phyloP scores from a whole-genome alignment of 2,113 vertebrate genomes.

The Recurvirostra avosetta region DNA sequence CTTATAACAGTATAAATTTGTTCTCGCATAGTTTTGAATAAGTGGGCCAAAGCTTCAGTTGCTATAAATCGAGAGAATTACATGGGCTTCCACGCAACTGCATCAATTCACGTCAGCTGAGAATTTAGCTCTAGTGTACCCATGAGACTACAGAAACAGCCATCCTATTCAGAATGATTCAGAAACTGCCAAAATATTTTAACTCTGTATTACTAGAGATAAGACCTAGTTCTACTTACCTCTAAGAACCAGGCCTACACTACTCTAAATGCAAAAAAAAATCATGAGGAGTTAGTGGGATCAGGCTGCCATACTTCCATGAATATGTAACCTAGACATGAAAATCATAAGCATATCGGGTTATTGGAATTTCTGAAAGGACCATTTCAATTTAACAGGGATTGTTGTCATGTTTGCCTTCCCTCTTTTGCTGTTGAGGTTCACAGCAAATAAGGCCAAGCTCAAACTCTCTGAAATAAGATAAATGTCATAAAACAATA shows the following conservation, averaged over 20 bases:
- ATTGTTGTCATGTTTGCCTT: neutral
- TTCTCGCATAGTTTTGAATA: neutral
- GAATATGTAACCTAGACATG: neutral
- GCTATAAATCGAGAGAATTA: neutral
- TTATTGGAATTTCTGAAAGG: neutral
- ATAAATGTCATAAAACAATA: neutral
- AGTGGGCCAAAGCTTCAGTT: neutral
- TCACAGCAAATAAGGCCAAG: neutral
- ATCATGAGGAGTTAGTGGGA: neutral
- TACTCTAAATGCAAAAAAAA: neutral
- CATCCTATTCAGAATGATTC: neutral
- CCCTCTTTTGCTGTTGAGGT: neutral
- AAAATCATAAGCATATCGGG: neutral
- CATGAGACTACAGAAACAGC: neutral
- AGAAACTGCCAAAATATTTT: neutral
- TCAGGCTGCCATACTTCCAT: neutral
- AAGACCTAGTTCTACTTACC: neutral
- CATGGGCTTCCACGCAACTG: neutral
- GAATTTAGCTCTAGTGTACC: neutral
- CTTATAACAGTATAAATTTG: neutral
- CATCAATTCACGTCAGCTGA: neutral
- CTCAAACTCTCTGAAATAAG: neutral
- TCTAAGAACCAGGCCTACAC: neutral
- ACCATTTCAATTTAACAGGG: neutral
- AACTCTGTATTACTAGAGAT: neutral